These are phyloP conservation scores for Orius insidiosus DNA, from an alignment of 1,140 invertebrate species.

Conservation along the genomic window DNA sequence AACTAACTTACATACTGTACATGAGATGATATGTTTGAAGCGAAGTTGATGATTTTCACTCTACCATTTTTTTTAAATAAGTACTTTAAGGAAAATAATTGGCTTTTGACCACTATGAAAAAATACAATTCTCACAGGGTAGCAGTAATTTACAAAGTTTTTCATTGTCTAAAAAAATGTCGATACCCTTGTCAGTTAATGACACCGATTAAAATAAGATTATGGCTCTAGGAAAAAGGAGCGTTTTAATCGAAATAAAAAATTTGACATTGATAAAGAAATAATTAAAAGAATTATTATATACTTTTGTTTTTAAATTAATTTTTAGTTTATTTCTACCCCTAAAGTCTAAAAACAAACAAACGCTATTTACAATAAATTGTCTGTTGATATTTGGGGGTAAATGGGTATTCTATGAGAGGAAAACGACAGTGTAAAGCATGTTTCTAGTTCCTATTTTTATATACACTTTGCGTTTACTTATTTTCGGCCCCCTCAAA, in stretches of 20 bases:
- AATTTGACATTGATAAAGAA: neutral
- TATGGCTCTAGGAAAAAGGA: neutral
- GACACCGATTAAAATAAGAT: neutral
- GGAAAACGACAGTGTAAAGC: too few species aligned
- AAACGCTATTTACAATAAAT: too few species aligned
- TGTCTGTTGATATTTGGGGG: too few species aligned
- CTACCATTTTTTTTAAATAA: neutral
- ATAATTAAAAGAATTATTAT: neutral
- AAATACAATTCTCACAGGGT: conserved; percentile 6
- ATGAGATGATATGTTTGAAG: conserved; percentile 17
- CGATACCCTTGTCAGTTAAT: neutral
- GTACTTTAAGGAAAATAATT: conserved; percentile 8
- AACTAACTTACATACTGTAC: conserved; percentile 16
- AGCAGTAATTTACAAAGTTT: neutral
- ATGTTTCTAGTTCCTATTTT: too few species aligned
- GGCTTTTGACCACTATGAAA: conserved; percentile 9
- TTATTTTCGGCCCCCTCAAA: too few species aligned
- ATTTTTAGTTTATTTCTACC: neutral
- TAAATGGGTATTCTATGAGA: too few species aligned
- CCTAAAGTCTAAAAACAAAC: too few species aligned
- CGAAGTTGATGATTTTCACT: conserved; percentile 13
- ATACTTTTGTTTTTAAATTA: neutral
- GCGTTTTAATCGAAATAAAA: neutral
- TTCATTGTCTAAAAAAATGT: neutral
- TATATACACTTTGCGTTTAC: too few species aligned